These are phyloP conservation scores for Macrotrachela quadricornifera DNA, from an alignment of 1,140 invertebrate genomes.

Conservation along the genomic window DNA sequence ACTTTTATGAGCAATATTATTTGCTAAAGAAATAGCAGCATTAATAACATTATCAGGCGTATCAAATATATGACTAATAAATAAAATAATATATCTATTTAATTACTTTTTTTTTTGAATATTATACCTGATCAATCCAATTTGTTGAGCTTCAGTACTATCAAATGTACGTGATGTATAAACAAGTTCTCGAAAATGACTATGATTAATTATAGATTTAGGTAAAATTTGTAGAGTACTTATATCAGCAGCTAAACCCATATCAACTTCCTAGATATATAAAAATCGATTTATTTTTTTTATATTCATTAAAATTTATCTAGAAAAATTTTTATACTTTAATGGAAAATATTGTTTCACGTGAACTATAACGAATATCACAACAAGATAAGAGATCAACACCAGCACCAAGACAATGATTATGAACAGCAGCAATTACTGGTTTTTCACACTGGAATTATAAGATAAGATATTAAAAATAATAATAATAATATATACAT, in stretches of 20 bases:
- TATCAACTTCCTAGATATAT: too few species aligned
- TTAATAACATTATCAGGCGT: constrained; percentile 44
- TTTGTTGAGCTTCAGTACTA: constrained; percentile 48
- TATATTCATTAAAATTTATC: too few species aligned
- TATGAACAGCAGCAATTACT: constrained; percentile 64
- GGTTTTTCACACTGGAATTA: constrained; percentile 53
- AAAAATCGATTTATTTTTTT: too few species aligned
- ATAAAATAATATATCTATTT: too few species aligned
- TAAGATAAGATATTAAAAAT: too few species aligned
- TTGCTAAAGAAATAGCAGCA: constrained; percentile 48
- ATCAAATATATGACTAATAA: constrained; percentile 39
- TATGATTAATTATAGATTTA: constrained; percentile 69
- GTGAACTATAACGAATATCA: constrained; percentile 72
- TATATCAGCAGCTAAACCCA: constrained; percentile 63
- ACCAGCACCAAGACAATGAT: constrained; percentile 68
- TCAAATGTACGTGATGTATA: constrained; percentile 61
- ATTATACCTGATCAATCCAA: constrained; percentile 25
- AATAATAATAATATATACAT: neutral
- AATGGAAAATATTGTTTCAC: constrained; percentile 73
- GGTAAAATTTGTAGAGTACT: constrained; percentile 76
- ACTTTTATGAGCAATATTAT: constrained; percentile 62
- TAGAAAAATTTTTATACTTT: too few species aligned
- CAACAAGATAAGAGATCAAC: constrained; percentile 61
- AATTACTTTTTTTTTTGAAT: too few species aligned
- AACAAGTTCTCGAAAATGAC: constrained; percentile 59